A percentile compares a stretch with the other conserved stretches of the same genome.
Conservation (phyloP, 2,888 invertebrate genomes). For the Chrysotoxum bicinctum region DNA sequence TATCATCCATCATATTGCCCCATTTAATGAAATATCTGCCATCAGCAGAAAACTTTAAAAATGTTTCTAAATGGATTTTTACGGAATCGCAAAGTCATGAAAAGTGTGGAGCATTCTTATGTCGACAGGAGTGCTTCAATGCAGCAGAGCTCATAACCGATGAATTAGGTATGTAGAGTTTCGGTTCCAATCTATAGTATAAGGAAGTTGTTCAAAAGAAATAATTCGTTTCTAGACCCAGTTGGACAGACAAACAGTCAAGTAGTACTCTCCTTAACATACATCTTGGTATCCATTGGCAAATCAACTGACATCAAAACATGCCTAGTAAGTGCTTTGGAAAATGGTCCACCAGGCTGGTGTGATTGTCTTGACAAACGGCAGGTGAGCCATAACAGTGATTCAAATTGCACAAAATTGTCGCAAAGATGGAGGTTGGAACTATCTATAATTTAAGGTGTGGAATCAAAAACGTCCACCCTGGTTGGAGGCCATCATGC, state of each 20-base stretch:
- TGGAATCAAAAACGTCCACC: slow-evolving; percentile 91
- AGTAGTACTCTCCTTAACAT: slow-evolving; percentile 85
- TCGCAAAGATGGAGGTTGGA: neutral
- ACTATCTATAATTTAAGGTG: slow-evolving; percentile 82
- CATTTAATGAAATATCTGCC: slow-evolving; percentile 83
- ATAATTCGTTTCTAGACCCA: slow-evolving; percentile 77
- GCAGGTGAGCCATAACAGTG: slow-evolving; percentile 82
- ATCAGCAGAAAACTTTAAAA: slow-evolving; percentile 80
- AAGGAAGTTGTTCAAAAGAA: neutral
- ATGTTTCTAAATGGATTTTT: slow-evolving; percentile 81
- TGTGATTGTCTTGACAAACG: slow-evolving; percentile 88
- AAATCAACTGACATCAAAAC: slow-evolving; percentile 85
- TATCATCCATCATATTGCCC: slow-evolving; percentile 84
- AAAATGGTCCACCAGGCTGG: slow-evolving; percentile 85
- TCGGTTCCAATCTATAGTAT: neutral
- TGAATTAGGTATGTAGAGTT: slow-evolving; percentile 75
- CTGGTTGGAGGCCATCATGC: slow-evolving; percentile 89
- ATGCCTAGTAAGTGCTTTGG: slow-evolving; percentile 85
- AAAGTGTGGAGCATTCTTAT: slow-evolving; percentile 87
- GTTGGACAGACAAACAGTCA: slow-evolving; percentile 83
- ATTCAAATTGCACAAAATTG: neutral
- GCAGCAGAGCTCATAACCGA: slow-evolving; percentile 77
- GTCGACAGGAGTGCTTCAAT: slow-evolving; percentile 85
- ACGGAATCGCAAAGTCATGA: slow-evolving; percentile 74
- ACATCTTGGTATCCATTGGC: slow-evolving; percentile 85